These are phyloP conservation scores for Ruditapes philippinarum DNA, from an alignment of 1,140 invertebrate species.

Conservation along the genomic window DNA sequence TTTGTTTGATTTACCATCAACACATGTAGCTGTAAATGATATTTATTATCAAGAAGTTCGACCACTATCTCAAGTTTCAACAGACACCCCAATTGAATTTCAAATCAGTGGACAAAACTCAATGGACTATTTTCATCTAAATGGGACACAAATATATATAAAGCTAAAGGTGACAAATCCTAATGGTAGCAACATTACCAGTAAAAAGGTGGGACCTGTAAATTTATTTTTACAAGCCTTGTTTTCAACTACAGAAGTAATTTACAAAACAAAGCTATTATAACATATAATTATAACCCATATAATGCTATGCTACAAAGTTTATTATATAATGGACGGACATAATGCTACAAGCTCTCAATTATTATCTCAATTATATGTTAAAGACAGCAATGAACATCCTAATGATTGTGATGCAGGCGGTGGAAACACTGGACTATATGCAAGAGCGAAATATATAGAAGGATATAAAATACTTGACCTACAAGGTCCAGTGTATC, in stretches of 20 bases:
- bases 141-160: conserved; percentile 50
- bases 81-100: conserved; percentile 59
- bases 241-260: conserved; percentile 63
- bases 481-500: conserved; percentile 47
- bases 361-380: conserved; percentile 29
- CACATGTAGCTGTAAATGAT: conserved; percentile 52
- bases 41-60: conserved; percentile 65
- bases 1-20: conserved; percentile 69
- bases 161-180: conserved; percentile 66
- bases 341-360: conserved; percentile 29
- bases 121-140: conserved; percentile 71
- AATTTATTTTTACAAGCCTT: conserved; percentile 66
- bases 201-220: conserved; percentile 54
- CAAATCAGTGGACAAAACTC: conserved; percentile 68
- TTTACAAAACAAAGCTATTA: conserved; percentile 57
- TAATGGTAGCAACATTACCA: conserved; percentile 6
- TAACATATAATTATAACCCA: conserved; percentile 54
- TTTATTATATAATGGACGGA: conserved; percentile 34
- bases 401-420: conserved; percentile 29
- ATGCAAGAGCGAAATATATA: conserved; percentile 5
- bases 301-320: conserved; percentile 52
- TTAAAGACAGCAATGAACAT: conserved; percentile 48
- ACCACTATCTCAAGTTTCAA: conserved; percentile 65
- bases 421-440: conserved; percentile 40
- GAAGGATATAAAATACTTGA: conserved; percentile 25